These are phyloP conservation scores for Pantherophis vulpinus DNA, from an alignment of 2,797 vertebrate species.

Conservation along the genomic window DNA sequence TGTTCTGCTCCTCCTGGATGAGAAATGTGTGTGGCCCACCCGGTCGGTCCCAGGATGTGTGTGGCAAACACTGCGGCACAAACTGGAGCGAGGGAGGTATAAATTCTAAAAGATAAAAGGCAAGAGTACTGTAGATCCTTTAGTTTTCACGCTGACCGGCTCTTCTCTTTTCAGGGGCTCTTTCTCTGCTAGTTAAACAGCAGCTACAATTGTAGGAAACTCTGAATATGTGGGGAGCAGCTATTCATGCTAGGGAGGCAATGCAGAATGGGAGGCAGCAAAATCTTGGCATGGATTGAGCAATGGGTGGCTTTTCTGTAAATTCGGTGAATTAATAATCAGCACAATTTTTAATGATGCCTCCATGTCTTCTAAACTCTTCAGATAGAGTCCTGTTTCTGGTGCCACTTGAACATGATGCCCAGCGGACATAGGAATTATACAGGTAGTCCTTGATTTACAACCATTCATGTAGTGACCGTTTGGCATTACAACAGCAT, in stretches of 20 bases:
- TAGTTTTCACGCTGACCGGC: not conserved
- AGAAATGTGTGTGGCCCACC: not conserved
- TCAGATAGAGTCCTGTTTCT: not conserved
- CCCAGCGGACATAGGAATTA: not conserved
- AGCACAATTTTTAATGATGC: not conserved
- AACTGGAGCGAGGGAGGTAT: slow-evolving; percentile 6
- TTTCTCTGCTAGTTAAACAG: not conserved
- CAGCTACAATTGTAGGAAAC: slow-evolving; percentile 9
- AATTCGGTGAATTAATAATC: not conserved
- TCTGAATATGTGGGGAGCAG: not conserved
- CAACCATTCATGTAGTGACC: not conserved
- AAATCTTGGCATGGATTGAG: not conserved
- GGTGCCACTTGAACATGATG: not conserved
- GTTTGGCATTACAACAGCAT: not conserved
- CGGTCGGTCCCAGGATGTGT: not conserved
- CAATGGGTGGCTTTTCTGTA: not conserved
- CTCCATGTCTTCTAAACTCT: not conserved
- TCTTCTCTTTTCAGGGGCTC: slow-evolving; percentile 21
- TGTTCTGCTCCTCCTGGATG: not conserved
- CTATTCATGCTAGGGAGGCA: not conserved
- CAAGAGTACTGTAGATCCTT: not conserved
- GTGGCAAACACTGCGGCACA: not conserved
- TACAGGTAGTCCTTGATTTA: not conserved
- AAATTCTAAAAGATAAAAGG: slow-evolving; percentile 27
- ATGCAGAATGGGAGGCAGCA: not conserved